These are phyloP conservation scores for Halocynthia roretzi DNA, from an alignment of 23 tunicate species.

Conservation along the genomic window DNA sequence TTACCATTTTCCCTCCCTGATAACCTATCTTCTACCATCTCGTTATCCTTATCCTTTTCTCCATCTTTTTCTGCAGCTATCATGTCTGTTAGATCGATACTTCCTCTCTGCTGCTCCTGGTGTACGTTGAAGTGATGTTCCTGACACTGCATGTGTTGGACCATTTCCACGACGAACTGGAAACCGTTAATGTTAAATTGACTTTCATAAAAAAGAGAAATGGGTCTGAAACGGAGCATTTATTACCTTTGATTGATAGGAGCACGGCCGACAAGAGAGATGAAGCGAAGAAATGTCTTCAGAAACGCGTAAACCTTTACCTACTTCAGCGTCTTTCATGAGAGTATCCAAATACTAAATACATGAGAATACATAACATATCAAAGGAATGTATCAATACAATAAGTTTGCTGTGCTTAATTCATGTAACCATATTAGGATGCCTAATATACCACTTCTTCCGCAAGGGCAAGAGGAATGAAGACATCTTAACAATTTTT, in stretches of 20 bases:
- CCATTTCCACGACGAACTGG: constrained; percentile 77
- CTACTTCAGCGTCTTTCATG: constrained; percentile 18
- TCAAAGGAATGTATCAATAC: too few species aligned
- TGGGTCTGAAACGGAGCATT: not conserved
- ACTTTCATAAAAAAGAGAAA: not conserved
- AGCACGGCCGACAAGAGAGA: constrained; percentile 21
- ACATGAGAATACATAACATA: not conserved
- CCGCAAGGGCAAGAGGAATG: too few species aligned
- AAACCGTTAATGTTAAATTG: not conserved
- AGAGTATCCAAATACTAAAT: constrained; percentile 22
- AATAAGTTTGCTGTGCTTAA: too few species aligned
- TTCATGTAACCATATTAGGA: too few species aligned
- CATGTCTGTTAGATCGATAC: constrained; percentile 49
- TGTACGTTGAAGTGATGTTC: constrained; percentile 64
- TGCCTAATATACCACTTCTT: too few species aligned
- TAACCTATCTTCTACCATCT: too few species aligned
- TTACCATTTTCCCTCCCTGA: too few species aligned
- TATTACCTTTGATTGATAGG: constrained; percentile 26
- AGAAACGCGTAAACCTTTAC: not conserved
- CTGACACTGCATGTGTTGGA: constrained; percentile 68
- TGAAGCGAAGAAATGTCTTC: constrained; percentile 12
- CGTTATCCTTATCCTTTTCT: too few species aligned
- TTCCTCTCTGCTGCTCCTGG: constrained; percentile 30
- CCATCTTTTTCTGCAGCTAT: constrained; percentile 21
- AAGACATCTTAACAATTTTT: too few species aligned